Conservation (phyloP, 2,113 vertebrate genomes). For the Brachyistius frenatus region DNA sequence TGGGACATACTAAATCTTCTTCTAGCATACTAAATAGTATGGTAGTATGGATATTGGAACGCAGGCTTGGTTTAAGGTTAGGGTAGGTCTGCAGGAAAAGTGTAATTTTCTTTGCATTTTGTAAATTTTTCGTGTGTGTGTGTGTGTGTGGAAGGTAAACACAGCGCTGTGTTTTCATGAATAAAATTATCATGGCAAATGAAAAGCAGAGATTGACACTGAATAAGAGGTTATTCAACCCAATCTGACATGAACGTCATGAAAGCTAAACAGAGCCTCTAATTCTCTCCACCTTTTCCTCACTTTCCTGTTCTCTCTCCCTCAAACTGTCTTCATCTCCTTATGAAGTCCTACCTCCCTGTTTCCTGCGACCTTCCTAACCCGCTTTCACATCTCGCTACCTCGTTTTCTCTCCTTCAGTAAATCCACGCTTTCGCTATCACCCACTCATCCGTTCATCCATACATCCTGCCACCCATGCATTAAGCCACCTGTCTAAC, state of each 20-base stretch:
- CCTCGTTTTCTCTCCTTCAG: neutral
- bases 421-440: slow-evolving; percentile 15
- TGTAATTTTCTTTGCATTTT: too few relatives aligned
- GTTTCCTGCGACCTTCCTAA: slow-evolving; percentile 26
- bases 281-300: neutral
- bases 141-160: neutral
- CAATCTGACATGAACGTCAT: slow-evolving; percentile 4
- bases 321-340: neutral
- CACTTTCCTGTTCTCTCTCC: slow-evolving; percentile 12
- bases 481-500: slow-evolving; percentile 68
- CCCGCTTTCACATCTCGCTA: neutral
- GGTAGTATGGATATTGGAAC: neutral
- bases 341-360: neutral
- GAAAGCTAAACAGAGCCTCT: slow-evolving; percentile 11
- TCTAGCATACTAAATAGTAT: neutral
- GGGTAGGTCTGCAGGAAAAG: too few relatives aligned
- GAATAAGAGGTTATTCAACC: slow-evolving; percentile 26
- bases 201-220: slow-evolving; percentile 24
- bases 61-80: too few relatives aligned
- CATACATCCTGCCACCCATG: slow-evolving; percentile 50
- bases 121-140: neutral
- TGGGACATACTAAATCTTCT: too few relatives aligned
- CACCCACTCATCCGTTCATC: slow-evolving; percentile 34
- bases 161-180: slow-evolving; percentile 8
- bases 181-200: slow-evolving; percentile 4